Percentiles rank a stretch among this genome's conserved stretches.
Conservation (phyloP, 2,797 vertebrate species). For the Otolemur crassicaudatus region DNA sequence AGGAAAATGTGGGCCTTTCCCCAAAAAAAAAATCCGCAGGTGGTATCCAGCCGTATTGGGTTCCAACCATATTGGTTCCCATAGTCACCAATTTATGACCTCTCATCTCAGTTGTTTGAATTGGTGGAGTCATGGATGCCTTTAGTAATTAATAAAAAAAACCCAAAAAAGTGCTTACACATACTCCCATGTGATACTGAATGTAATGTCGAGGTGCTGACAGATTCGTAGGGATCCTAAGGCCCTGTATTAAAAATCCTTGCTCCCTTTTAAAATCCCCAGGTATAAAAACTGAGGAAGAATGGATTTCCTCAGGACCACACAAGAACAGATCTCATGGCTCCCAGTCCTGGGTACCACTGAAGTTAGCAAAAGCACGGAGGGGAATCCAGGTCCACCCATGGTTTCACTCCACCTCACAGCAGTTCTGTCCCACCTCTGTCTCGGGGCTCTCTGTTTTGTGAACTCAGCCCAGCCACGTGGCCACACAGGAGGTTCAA, state of each 20-base stretch:
- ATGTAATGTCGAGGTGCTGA: background rate
- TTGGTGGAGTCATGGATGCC: background rate
- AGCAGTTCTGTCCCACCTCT: background rate
- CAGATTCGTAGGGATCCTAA: background rate
- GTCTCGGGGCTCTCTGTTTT: background rate
- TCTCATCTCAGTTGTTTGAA: background rate
- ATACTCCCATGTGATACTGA: background rate
- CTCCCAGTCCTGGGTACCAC: background rate
- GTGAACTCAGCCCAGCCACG: background rate
- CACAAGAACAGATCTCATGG: background rate
- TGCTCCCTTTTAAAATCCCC: background rate
- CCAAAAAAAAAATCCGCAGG: background rate
- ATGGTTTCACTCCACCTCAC: background rate
- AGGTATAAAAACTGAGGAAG: background rate
- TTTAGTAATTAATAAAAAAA: background rate
- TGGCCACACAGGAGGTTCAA: fast-evolving
- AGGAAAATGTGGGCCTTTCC: background rate
- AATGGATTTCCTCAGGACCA: background rate
- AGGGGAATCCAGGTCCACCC: fast-evolving
- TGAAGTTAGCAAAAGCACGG: background rate
- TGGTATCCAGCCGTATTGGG: background rate
- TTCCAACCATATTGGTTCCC: background rate
- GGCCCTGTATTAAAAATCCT: background rate
- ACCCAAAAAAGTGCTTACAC: background rate
- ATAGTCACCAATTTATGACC: background rate